These are phyloP conservation scores for Gerris buenoi DNA, from an alignment of 1,140 invertebrate genomes.

Conservation along the genomic window DNA sequence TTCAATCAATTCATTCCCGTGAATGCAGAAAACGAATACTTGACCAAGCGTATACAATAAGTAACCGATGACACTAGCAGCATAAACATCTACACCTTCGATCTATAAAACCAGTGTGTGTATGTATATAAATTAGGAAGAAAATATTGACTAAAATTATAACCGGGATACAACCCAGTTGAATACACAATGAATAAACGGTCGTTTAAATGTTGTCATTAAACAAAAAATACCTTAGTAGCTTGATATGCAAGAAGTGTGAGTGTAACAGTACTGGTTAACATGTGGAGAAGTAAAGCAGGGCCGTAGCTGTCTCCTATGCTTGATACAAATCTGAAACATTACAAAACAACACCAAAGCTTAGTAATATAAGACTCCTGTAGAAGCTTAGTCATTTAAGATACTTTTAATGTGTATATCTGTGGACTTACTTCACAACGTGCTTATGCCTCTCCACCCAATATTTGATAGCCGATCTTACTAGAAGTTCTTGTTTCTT, in stretches of 20 bases:
- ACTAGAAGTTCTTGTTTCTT: slow-evolving; percentile 69
- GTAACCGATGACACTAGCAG: slow-evolving; percentile 58
- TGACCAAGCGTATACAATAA: slow-evolving; percentile 60
- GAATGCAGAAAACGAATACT: slow-evolving; percentile 71
- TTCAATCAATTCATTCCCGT: slow-evolving; percentile 68
- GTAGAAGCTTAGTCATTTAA: no score
- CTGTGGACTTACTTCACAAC: slow-evolving; percentile 47
- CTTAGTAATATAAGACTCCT: not conserved
- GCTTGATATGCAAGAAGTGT: slow-evolving; percentile 70
- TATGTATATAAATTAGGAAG: slow-evolving; percentile 4
- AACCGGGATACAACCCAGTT: no score
- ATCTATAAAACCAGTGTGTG: slow-evolving; percentile 38
- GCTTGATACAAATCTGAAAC: slow-evolving; percentile 56
- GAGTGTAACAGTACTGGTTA: slow-evolving; percentile 62
- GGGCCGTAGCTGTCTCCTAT: slow-evolving; percentile 67
- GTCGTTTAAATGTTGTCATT: no score
- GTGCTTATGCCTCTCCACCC: slow-evolving; percentile 73
- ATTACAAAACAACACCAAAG: no score
- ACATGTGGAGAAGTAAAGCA: slow-evolving; percentile 63
- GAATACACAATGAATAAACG: not conserved
- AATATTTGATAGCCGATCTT: slow-evolving; percentile 68
- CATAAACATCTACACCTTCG: slow-evolving; percentile 52
- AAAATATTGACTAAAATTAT: no score
- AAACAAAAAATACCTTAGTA: no score
- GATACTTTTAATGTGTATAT: no score